These are phyloP conservation scores for Lepidonotus clava DNA, from an alignment of 2,888 invertebrate genomes.

Conservation along the genomic window DNA sequence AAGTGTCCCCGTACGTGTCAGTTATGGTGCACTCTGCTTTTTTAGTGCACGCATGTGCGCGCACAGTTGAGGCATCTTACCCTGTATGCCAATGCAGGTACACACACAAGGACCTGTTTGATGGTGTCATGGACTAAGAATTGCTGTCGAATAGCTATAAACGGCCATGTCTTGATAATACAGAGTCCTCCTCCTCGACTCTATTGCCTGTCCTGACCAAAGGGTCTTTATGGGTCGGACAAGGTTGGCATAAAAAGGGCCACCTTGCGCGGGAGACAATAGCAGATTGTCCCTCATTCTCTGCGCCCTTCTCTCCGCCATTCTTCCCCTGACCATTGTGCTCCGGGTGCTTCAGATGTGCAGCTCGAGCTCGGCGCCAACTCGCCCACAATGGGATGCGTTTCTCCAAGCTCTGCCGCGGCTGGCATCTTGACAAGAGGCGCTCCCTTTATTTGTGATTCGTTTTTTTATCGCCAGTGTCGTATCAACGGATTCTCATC, in stretches of 20 bases:
- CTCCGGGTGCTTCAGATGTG: constrained; percentile 5
- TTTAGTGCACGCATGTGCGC: no score
- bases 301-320: neutral
- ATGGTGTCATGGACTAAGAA: no score
- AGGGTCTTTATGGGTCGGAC: neutral
- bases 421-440: constrained; percentile 12
- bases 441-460: neutral
- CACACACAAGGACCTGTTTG: no score
- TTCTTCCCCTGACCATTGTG: neutral
- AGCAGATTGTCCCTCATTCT: constrained; percentile 4
- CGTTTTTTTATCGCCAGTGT: neutral
- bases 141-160: neutral
- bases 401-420: neutral
- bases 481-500: constrained; percentile 24
- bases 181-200: neutral
- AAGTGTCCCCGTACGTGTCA: no score
- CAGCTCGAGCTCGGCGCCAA: neutral
- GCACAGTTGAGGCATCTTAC: no score
- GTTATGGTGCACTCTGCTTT: no score
- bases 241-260: neutral
- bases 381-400: constrained; percentile 1
- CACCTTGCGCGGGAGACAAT: constrained; percentile 9
- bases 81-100: no score
- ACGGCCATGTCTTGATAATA: neutral
- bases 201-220: neutral